phyloP scores from a whole-genome alignment of 2,888 invertebrate genomes.

The Pristionchus japonicus region DNA sequence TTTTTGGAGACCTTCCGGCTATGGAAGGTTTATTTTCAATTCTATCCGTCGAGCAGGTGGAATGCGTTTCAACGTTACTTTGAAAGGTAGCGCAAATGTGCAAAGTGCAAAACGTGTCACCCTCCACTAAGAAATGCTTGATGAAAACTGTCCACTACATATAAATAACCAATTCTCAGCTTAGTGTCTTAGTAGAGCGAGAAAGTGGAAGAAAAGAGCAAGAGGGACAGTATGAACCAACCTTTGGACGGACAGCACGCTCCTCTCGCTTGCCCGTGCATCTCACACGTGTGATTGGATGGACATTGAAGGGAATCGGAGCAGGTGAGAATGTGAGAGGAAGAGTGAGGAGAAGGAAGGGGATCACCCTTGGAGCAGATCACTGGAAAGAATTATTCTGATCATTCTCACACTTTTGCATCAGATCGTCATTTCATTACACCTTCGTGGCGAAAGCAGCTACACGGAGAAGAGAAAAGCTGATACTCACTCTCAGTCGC shows the following conservation, averaged over 20 bases:
- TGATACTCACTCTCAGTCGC: constrained; percentile 56
- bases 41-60: too few relatives aligned
- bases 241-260: constrained; percentile 45
- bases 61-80: neutral
- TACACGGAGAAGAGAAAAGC: neutral
- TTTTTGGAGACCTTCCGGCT: too few relatives aligned
- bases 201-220: neutral
- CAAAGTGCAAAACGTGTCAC: too few relatives aligned
- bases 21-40: too few relatives aligned
- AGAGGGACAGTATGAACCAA: neutral
- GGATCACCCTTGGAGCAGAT: constrained; percentile 43
- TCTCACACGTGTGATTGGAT: constrained; percentile 33
- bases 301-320: constrained; percentile 23
- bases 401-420: too few relatives aligned
- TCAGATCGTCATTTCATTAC: too few relatives aligned
- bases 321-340: neutral
- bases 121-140: too few relatives aligned
- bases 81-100: too few relatives aligned
- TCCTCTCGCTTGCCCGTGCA: constrained; percentile 24
- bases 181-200: too few relatives aligned
- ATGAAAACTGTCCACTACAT: too few relatives aligned
- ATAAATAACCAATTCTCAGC: too few relatives aligned
- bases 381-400: neutral
- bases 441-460: too few relatives aligned
- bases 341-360: constrained; percentile 7